Evolutionary conservation across 2,113 vertebrate genomes (phyloP).

Genomic region (Centropus unirufus): DNA sequence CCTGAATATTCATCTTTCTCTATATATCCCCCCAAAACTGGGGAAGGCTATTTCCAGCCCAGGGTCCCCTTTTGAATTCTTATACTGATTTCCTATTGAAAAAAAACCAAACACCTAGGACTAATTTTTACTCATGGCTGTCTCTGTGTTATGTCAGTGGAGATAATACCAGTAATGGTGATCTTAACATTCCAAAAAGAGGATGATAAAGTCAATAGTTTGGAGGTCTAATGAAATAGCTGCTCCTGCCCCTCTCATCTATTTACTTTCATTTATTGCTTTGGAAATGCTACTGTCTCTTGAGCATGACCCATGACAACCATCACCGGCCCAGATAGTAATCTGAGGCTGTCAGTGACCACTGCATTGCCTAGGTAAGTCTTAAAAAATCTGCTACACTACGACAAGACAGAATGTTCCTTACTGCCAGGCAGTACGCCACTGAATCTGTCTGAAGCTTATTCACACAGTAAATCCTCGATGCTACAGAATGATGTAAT

Average conservation of each 20-base stretch:
- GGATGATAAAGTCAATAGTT: neutral
- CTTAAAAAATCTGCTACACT: neutral
- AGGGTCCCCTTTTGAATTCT: neutral
- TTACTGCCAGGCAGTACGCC: neutral
- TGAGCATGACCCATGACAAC: neutral
- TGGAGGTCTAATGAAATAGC: neutral
- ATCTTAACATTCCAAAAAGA: neutral
- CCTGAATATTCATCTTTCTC: neutral
- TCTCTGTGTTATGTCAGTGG: neutral
- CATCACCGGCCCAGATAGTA: neutral
- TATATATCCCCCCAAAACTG: neutral
- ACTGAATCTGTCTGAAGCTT: neutral
- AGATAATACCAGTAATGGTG: neutral
- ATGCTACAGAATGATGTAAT: neutral
- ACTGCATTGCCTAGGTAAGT: neutral
- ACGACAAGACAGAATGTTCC: neutral
- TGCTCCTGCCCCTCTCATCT: neutral
- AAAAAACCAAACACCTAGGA: neutral
- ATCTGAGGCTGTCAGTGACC: neutral
- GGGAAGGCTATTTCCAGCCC: neutral
- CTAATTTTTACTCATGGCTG: neutral
- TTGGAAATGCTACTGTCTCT: neutral
- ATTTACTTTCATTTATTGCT: neutral
- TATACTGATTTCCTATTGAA: neutral
- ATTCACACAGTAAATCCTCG: neutral